Conservation (phyloP, 1,140 invertebrate species). For the Harpegnathos saltator region DNA sequence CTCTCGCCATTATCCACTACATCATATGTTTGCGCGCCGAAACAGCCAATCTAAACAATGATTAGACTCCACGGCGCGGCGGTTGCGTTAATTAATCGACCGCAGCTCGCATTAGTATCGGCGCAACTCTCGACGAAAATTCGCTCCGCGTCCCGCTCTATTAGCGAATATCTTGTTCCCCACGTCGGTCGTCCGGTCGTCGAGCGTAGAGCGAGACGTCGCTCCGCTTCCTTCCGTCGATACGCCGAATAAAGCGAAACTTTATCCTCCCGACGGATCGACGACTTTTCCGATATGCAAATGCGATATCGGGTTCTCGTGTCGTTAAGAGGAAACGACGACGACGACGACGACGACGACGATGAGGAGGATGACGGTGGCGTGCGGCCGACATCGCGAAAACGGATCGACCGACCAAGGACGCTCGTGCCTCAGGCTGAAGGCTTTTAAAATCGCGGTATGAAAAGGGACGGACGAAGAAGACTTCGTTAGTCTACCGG, state of each 20-base stretch:
- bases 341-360: not conserved
- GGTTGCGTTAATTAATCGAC: slow-evolving; percentile 70
- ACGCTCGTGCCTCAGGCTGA: slow-evolving; percentile 9
- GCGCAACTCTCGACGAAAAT: not conserved
- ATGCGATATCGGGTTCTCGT: slow-evolving; percentile 32
- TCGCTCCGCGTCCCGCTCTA: not conserved
- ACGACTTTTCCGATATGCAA: slow-evolving; percentile 52
- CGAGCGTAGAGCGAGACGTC: slow-evolving; percentile 34
- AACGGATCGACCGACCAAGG: not conserved
- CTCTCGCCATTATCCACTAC: slow-evolving; percentile 64
- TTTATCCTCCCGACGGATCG: slow-evolving; percentile 23
- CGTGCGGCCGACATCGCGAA: not conserved
- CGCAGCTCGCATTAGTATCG: slow-evolving; percentile 33
- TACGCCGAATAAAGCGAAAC: slow-evolving; percentile 43
- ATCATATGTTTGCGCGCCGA: slow-evolving; percentile 67
- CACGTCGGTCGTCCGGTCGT: too few relatives aligned
- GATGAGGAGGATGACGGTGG: too few relatives aligned
- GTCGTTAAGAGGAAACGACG: slow-evolving; percentile 23
- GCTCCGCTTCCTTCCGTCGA: not conserved
- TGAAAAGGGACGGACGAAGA: slow-evolving; percentile 52
- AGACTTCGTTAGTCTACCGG: slow-evolving; percentile 67
- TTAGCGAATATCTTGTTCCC: slow-evolving; percentile 19
- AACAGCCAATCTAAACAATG: slow-evolving; percentile 65
- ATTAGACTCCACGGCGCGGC: slow-evolving; percentile 61
- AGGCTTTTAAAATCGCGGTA: slow-evolving; percentile 31